Conservation (phyloP, 2,888 invertebrate species). For the Xestoiulus laeticollis region DNA sequence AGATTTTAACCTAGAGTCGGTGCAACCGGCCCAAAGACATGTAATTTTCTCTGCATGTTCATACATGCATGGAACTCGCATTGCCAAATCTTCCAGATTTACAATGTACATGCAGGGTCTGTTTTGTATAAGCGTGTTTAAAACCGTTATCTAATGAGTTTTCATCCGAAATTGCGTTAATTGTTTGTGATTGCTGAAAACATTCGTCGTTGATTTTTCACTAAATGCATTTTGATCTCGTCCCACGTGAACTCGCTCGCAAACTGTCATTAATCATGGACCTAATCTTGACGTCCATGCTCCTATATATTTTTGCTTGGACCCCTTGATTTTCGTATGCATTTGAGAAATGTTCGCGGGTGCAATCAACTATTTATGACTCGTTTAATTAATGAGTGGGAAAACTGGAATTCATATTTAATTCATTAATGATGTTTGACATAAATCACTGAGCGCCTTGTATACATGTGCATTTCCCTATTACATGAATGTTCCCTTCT, state of each 20-base stretch:
- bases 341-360: not conserved
- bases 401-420: slow-evolving; percentile 4
- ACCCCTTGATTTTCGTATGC: not conserved
- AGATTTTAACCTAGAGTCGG: no score
- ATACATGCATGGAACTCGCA: no score
- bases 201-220: not conserved
- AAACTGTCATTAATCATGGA: not conserved
- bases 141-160: not conserved
- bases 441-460: not conserved
- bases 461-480: not conserved
- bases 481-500: not conserved
- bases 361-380: not conserved
- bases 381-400: slow-evolving; percentile 1
- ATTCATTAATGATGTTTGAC: not conserved
- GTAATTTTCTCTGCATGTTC: no score
- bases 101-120: no score
- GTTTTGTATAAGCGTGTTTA: no score
- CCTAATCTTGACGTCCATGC: slow-evolving; percentile 3
- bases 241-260: not conserved
- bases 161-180: not conserved
- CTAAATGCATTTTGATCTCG: not conserved
- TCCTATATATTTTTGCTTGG: not conserved
- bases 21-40: no score
- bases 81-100: not conserved
- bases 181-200: not conserved